A percentile compares a stretch with the other conserved stretches of the same genome.
Conservation (phyloP, 2,113 vertebrate species). For the Egretta garzetta region DNA sequence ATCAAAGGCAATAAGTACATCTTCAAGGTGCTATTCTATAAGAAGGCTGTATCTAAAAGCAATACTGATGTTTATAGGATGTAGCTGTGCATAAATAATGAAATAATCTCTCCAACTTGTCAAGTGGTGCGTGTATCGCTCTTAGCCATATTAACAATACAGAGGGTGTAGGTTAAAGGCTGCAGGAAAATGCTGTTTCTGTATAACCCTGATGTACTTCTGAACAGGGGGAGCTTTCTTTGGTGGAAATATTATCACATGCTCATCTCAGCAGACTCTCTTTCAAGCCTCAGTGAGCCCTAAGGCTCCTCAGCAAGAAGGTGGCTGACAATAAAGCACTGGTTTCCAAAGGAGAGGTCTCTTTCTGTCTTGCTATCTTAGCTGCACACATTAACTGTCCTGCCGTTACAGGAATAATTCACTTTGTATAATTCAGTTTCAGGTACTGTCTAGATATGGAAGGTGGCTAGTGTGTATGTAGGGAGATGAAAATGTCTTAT, state of each 20-base stretch:
- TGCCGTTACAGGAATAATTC: neutral
- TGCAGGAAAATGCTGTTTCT: neutral
- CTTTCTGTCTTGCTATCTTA: neutral
- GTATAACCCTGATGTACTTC: neutral
- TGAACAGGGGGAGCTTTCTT: neutral
- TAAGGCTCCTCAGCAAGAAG: neutral
- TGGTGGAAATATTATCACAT: neutral
- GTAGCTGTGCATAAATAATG: neutral
- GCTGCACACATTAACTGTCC: neutral
- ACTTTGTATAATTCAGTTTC: neutral
- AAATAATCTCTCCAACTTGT: neutral
- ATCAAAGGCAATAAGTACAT: neutral
- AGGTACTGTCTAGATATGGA: neutral
- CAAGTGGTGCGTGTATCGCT: neutral
- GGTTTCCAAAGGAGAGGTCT: neutral
- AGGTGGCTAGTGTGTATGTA: neutral
- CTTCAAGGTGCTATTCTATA: neutral
- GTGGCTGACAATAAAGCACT: neutral
- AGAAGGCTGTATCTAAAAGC: neutral
- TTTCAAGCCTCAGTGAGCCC: neutral
- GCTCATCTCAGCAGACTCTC: neutral
- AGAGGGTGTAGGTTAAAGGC: neutral
- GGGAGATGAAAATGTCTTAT: neutral
- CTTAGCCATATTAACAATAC: neutral
- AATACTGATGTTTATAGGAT: neutral